A percentile compares a stretch with the other conserved stretches of the same genome.
phyloP scores from a whole-genome alignment of 2,797 vertebrate genomes.

The Leucoraja ocellata region DNA sequence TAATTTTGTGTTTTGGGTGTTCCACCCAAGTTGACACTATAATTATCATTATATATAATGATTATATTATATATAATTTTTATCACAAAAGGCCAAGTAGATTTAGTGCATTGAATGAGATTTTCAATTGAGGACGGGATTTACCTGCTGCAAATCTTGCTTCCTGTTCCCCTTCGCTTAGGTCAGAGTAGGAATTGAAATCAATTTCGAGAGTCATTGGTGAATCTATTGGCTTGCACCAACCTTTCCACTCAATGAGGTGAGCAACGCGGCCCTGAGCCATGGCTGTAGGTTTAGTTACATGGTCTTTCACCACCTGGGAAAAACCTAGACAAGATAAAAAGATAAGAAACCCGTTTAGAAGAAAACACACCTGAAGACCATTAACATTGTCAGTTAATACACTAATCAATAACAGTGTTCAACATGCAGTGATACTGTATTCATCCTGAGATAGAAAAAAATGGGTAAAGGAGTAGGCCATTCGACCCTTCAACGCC shows the following conservation, averaged over 20 bases:
- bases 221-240: conserved; percentile 85
- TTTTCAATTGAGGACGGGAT: not conserved
- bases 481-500: too few relatives aligned
- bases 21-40: not conserved
- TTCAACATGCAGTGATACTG: not conserved
- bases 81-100: not conserved
- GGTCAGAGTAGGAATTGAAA: conserved; percentile 90
- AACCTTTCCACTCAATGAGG: conserved; percentile 96
- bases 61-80: not conserved
- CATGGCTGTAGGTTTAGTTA: conserved; percentile 95
- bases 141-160: conserved; percentile 88
- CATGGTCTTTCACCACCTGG: conserved; percentile 95
- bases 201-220: conserved; percentile 77
- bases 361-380: not conserved
- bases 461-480: too few relatives aligned
- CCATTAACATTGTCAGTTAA: not conserved
- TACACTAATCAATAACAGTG: not conserved
- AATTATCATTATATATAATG: not conserved
- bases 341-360: not conserved
- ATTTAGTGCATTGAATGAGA: not conserved
- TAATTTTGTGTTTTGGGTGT: not conserved
- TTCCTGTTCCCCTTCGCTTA: conserved; percentile 92
- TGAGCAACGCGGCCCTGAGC: conserved; percentile 93
- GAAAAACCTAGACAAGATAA: conserved; percentile 72
- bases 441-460: not conserved